A percentile compares a stretch with the other conserved stretches of the same genome.
These are phyloP conservation scores for Arenaria interpres DNA, from an alignment of 2,113 vertebrate species.

Conservation along the genomic window DNA sequence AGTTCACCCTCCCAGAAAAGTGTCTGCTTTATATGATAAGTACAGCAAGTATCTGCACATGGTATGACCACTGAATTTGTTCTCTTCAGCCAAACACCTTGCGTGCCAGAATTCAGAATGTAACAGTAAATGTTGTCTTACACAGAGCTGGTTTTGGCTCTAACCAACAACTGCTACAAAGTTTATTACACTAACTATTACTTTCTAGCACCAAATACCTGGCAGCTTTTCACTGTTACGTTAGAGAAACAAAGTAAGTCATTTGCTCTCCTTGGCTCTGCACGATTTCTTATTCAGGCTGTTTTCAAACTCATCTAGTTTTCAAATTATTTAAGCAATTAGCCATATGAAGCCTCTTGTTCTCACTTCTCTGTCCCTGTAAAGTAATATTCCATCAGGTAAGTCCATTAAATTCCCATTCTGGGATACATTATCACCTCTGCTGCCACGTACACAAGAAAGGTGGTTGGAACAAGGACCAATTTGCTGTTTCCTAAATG, in stretches of 20 bases:
- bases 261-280: neutral
- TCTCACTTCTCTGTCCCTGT: neutral
- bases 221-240: neutral
- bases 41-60: neutral
- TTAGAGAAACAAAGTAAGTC: neutral
- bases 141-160: neutral
- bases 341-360: neutral
- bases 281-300: neutral
- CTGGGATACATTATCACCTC: neutral
- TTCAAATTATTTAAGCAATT: conserved; percentile 29
- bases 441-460: neutral
- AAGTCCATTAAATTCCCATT: neutral
- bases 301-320: neutral
- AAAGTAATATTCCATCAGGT: neutral
- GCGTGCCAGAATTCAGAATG: neutral
- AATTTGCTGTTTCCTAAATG: neutral
- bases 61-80: neutral
- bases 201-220: neutral
- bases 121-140: neutral
- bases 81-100: neutral
- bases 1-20: neutral
- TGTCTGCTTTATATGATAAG: neutral
- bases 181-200: neutral
- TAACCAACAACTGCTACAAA: neutral
- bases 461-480: neutral